Conservation (phyloP, 2,888 invertebrate genomes). For the Tenthredo notha region DNA sequence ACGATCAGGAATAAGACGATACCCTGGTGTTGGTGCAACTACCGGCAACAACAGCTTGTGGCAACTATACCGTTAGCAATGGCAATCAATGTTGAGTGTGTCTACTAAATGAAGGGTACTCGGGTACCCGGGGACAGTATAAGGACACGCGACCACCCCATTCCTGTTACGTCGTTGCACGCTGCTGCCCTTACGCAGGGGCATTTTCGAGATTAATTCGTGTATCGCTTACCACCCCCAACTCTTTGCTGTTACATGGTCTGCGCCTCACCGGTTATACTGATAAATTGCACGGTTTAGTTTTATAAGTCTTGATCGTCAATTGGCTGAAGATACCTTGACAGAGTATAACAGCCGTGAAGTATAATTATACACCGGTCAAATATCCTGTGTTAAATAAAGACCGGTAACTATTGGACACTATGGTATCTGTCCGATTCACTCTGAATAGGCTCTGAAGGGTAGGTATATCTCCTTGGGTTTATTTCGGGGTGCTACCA, state of each 20-base stretch:
- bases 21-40: background rate
- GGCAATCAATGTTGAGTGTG: slow-evolving; percentile 59
- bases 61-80: slow-evolving; percentile 51
- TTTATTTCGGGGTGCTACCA: background rate
- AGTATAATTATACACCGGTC: background rate
- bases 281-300: background rate
- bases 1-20: slow-evolving; percentile 32
- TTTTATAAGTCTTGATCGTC: background rate
- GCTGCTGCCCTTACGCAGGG: slow-evolving; percentile 29
- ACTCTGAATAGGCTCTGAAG: background rate
- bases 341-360: background rate
- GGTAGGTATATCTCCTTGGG: slow-evolving; percentile 2
- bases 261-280: background rate
- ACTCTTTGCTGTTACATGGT: background rate
- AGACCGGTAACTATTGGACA: background rate
- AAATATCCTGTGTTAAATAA: background rate
- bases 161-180: slow-evolving; percentile 39
- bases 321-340: background rate
- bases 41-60: slow-evolving; percentile 48
- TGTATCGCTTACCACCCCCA: slow-evolving; percentile 63
- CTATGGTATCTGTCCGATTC: background rate
- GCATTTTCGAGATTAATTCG: slow-evolving; percentile 76
- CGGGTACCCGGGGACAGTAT: slow-evolving; percentile 29
- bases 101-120: slow-evolving; percentile 63
- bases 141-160: slow-evolving; percentile 53